Evolutionary conservation across 2,113 vertebrate species (phyloP).

Genomic region (Mobula birostris): DNA sequence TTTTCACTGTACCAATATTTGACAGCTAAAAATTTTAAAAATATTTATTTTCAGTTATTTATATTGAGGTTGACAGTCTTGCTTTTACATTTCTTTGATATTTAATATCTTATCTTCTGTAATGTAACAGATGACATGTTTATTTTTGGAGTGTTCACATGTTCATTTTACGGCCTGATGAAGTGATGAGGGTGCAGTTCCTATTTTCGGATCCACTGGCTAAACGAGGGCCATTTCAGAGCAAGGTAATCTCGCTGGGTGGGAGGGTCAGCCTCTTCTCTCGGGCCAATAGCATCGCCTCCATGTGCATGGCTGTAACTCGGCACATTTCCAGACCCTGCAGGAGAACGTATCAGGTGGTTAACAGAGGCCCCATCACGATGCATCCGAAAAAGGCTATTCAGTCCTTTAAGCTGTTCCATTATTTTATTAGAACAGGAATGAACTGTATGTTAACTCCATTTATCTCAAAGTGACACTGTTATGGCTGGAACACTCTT

Average conservation of each 20-base stretch:
- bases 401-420: background rate
- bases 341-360: background rate
- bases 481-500: background rate
- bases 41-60: background rate
- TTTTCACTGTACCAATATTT: background rate
- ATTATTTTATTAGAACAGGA: background rate
- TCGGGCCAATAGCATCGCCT: constrained; percentile 73
- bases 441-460: background rate
- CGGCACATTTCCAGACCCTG: constrained; percentile 89
- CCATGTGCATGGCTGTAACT: constrained; percentile 84
- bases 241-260: constrained; percentile 90
- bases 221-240: constrained; percentile 53
- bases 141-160: background rate
- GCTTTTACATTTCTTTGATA: background rate
- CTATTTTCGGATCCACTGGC: background rate
- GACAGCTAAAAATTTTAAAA: constrained; percentile 18
- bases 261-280: constrained; percentile 88
- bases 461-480: background rate
- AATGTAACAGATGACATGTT: background rate
- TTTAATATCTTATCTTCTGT: background rate
- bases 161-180: background rate
- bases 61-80: background rate
- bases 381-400: background rate
- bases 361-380: background rate
- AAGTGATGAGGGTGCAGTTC: background rate